Evolutionary conservation across 23 tunicate species (phyloP).

Genomic region (Phallusia fumigata): DNA sequence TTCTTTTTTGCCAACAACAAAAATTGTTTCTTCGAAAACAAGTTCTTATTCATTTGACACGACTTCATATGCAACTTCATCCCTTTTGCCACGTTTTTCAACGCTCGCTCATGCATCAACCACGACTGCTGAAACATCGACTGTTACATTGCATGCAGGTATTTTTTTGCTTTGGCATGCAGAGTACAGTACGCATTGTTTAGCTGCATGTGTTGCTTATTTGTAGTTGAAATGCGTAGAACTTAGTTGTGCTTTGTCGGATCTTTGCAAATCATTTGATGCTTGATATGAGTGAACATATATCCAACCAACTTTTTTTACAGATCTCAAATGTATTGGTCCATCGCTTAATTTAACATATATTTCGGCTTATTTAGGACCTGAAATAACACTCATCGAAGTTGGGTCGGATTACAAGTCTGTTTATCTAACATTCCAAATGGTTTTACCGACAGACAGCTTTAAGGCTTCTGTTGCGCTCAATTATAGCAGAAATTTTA

Average conservation of each 20-base stretch:
- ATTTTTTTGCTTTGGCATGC: not conserved
- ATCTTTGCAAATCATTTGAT: no score
- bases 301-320: no score
- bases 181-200: not conserved
- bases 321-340: no score
- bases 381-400: not conserved
- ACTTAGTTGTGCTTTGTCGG: no score
- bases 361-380: not conserved
- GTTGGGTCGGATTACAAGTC: constrained; percentile 14
- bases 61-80: not conserved
- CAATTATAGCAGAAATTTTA: not conserved
- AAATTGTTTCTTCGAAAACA: not conserved
- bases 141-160: not conserved
- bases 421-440: not conserved
- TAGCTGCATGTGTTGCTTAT: not conserved
- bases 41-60: not conserved
- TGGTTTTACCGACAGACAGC: not conserved
- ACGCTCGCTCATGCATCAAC: not conserved
- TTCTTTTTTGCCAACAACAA: not conserved
- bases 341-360: not conserved
- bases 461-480: not conserved
- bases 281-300: no score
- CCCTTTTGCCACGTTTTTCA: not conserved
- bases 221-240: no score
- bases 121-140: not conserved